These are phyloP conservation scores for Himalopsyche japonica DNA, from an alignment of 2,888 invertebrate genomes.

Conservation along the genomic window DNA sequence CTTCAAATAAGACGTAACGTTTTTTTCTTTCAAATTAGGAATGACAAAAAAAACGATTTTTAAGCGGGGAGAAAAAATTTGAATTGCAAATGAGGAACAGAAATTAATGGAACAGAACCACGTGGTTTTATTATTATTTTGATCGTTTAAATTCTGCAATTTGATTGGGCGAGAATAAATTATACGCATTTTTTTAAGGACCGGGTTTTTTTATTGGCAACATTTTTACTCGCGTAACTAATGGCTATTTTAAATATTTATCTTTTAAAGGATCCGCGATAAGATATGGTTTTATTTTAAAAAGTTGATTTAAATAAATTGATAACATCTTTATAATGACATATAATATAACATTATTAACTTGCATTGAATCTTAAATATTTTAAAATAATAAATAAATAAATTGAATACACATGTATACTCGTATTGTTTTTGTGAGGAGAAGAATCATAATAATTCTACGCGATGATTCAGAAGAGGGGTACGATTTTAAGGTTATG, in stretches of 20 bases:
- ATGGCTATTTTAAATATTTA: not conserved
- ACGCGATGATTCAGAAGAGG: too few species aligned
- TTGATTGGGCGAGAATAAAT: slow-evolving; percentile 10
- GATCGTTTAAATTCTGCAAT: slow-evolving; percentile 17
- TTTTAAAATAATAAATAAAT: too few species aligned
- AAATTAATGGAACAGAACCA: slow-evolving; percentile 17
- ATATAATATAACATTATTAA: too few species aligned
- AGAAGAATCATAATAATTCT: too few species aligned
- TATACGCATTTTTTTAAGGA: not conserved
- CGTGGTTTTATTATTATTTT: slow-evolving; percentile 13
- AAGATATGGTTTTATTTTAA: not conserved
- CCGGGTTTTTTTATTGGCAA: not conserved
- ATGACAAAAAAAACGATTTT: slow-evolving; percentile 13
- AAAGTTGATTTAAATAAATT: too few species aligned
- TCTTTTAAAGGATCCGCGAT: not conserved
- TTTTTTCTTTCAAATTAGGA: slow-evolving; percentile 10
- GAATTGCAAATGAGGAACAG: slow-evolving; percentile 19
- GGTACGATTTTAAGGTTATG: too few species aligned
- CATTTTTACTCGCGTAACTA: not conserved
- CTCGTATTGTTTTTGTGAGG: too few species aligned
- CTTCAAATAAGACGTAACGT: slow-evolving; percentile 24
- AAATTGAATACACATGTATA: too few species aligned
- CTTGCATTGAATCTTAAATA: too few species aligned
- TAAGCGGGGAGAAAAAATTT: slow-evolving; percentile 13
- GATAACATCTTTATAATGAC: too few species aligned